Percentiles rank a stretch among this genome's conserved stretches.
These are phyloP conservation scores for Notolabrus celidotus DNA, from an alignment of 2,797 vertebrate genomes.

Conservation along the genomic window DNA sequence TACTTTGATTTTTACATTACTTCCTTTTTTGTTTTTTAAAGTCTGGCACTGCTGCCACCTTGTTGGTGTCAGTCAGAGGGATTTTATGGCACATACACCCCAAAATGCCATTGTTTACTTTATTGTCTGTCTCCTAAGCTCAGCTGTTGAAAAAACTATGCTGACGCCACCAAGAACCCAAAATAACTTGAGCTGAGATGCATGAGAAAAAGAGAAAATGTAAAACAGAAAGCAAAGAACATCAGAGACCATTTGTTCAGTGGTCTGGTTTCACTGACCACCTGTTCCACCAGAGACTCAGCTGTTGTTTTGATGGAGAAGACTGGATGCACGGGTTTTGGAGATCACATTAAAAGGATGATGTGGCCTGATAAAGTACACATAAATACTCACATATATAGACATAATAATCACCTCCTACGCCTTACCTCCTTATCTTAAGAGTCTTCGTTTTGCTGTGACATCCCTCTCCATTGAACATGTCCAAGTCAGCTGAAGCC, in stretches of 20 bases:
- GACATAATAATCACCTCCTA: background rate
- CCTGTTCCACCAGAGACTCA: conserved; percentile 48
- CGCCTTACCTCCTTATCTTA: background rate
- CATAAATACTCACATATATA: background rate
- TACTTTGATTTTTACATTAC: too few species aligned
- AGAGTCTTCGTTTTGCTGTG: background rate
- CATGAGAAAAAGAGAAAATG: conserved; percentile 37
- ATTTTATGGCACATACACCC: too few species aligned
- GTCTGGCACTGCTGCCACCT: too few species aligned
- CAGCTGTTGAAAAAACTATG: conserved; percentile 36
- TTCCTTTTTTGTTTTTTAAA: too few species aligned
- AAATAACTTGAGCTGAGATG: conserved; percentile 37
- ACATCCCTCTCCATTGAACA: background rate
- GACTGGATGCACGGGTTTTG: background rate
- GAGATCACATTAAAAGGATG: background rate
- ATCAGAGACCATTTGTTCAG: conserved; percentile 45
- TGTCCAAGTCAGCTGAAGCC: background rate
- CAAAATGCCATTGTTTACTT: too few species aligned
- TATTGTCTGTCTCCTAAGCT: conserved; percentile 23
- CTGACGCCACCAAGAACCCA: conserved; percentile 25
- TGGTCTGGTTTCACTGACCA: conserved; percentile 57
- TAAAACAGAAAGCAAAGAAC: conserved; percentile 32
- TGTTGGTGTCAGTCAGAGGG: too few species aligned
- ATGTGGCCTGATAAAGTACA: background rate
- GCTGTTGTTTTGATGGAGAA: conserved; percentile 43